A percentile compares a stretch with the other conserved stretches of the same genome.
These are phyloP conservation scores for Strigamia transsilvanica DNA, from an alignment of 2,888 invertebrate species.

Conservation along the genomic window DNA sequence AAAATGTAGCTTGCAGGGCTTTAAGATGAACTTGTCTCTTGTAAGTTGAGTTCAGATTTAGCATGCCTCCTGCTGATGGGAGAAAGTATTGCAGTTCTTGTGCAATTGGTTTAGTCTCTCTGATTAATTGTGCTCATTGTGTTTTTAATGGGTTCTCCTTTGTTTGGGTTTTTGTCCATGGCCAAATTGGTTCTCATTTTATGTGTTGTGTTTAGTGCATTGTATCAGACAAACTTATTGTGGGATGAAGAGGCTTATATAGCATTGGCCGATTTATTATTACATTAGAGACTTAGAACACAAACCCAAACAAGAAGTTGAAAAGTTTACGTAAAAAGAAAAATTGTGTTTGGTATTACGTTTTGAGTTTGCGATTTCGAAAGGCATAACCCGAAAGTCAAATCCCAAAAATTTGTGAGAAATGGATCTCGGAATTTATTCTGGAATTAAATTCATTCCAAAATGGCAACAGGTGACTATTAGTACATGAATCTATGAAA, in stretches of 20 bases:
- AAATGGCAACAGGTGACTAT: too few relatives aligned
- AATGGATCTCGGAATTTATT: too few relatives aligned
- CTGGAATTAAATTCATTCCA: too few relatives aligned
- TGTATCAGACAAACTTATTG: neutral
- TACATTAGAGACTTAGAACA: too few relatives aligned
- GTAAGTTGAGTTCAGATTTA: neutral
- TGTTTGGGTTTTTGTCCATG: neutral
- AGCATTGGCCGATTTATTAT: too few relatives aligned
- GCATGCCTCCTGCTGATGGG: neutral
- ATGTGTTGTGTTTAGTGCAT: neutral
- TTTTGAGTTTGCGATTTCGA: too few relatives aligned
- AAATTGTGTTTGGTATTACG: too few relatives aligned
- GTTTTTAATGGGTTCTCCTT: neutral
- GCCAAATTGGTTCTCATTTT: neutral
- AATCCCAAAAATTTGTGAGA: too few relatives aligned
- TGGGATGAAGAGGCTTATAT: neutral
- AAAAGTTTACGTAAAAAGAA: too few relatives aligned
- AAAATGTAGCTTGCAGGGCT: constrained; percentile 1
- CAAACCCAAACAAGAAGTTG: too few relatives aligned
- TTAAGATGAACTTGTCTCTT: neutral
- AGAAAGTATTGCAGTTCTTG: neutral
- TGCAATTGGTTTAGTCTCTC: neutral
- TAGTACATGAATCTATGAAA: too few relatives aligned
- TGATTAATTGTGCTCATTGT: constrained; percentile 1
- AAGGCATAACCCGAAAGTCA: too few relatives aligned